Percentiles rank a stretch among this genome's conserved stretches.
Conservation (phyloP, 2,888 invertebrate species). For the Sturmia bella region DNA sequence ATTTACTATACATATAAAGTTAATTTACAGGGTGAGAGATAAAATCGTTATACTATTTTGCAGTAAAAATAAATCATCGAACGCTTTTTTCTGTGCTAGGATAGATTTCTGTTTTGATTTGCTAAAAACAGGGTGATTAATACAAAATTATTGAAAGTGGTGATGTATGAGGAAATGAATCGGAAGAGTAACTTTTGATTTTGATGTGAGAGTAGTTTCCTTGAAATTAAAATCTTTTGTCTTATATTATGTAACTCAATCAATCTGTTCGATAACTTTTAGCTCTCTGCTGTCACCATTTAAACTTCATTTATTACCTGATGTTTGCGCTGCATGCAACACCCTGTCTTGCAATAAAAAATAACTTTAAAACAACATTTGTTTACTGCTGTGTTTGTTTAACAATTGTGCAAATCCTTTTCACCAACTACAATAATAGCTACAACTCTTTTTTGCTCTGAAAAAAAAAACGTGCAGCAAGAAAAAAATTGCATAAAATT, state of each 20-base stretch:
- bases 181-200: no score
- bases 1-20: neutral
- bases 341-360: neutral
- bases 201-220: no score
- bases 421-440: conserved; percentile 24
- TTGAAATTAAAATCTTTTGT: no score
- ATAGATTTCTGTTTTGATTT: no score
- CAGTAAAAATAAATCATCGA: neutral
- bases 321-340: neutral
- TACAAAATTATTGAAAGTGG: no score
- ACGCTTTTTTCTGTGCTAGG: neutral
- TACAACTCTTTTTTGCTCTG: conserved; percentile 7
- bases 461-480: conserved; percentile 26
- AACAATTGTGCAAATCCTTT: conserved; percentile 63
- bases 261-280: no score
- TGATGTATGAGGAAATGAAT: no score
- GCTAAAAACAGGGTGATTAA: no score
- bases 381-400: conserved; percentile 49
- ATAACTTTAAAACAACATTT: conserved; percentile 42
- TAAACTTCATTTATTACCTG: no score
- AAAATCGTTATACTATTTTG: neutral
- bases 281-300: no score
- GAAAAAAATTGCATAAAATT: conserved; percentile 12
- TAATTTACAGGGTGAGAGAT: conserved; percentile 7
- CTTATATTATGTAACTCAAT: no score